These are phyloP conservation scores for Stramonita haemastoma DNA, from an alignment of 2,888 invertebrate species.

Conservation along the genomic window DNA sequence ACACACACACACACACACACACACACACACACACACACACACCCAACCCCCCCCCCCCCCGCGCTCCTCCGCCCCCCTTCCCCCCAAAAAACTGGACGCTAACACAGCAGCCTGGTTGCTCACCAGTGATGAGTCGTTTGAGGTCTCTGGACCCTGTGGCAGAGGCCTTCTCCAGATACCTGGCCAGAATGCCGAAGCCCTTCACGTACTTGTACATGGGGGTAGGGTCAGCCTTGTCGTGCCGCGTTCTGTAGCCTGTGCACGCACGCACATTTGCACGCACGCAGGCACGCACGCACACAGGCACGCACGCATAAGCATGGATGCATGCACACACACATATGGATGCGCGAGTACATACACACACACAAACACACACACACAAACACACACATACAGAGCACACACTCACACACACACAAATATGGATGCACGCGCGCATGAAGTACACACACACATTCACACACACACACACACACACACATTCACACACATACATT, in stretches of 20 bases:
- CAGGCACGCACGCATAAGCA: neutral
- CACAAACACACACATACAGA: neutral
- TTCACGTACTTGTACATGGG: slow-evolving; percentile 32
- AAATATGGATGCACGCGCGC: neutral
- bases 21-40: neutral
- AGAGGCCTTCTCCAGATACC: slow-evolving; percentile 23
- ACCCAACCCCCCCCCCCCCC: neutral
- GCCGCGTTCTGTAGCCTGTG: slow-evolving; percentile 21
- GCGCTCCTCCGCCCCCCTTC: neutral
- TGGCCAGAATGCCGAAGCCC: slow-evolving; percentile 21
- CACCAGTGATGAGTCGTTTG: slow-evolving; percentile 14
- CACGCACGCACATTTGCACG: neutral
- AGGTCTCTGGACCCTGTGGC: neutral
- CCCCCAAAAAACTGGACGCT: neutral
- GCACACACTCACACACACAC: neutral
- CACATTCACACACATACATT: neutral
- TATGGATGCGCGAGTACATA: no score
- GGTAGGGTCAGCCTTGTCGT: neutral
- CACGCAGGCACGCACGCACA: neutral
- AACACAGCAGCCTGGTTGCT: neutral
- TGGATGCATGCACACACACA: neutral
- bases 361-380: neutral
- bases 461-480: neutral
- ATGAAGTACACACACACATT: neutral
- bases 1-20: no score